A percentile compares a stretch with the other conserved stretches of the same genome.
Evolutionary conservation across 1,140 invertebrate genomes (phyloP).

Genomic region (Calephelis nemesis): DNA sequence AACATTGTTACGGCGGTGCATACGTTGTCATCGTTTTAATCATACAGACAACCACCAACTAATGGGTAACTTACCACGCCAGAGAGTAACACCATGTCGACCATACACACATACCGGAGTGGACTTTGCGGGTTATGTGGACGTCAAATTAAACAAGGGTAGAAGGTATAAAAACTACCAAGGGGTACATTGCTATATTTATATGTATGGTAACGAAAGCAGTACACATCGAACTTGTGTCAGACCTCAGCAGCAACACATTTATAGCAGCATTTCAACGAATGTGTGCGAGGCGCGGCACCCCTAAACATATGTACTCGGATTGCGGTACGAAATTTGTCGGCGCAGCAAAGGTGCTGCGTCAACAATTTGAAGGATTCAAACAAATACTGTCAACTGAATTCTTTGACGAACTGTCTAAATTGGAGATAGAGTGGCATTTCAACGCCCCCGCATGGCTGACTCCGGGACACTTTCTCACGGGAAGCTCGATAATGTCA

Average conservation of each 20-base stretch:
- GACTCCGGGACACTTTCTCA: slow-evolving; percentile 22
- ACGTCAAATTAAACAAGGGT: slow-evolving; percentile 33
- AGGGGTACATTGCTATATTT: slow-evolving; percentile 45
- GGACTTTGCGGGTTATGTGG: slow-evolving; percentile 31
- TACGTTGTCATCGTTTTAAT: slow-evolving; percentile 31
- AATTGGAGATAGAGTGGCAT: no score
- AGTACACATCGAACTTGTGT: slow-evolving; percentile 44
- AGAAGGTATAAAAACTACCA: slow-evolving; percentile 29
- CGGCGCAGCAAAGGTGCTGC: no score
- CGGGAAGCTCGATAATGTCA: slow-evolving; percentile 21
- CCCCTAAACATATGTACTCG: no score
- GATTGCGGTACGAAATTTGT: no score
- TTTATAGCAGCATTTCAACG: no score
- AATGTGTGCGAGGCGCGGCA: no score
- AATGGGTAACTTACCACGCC: slow-evolving; percentile 28
- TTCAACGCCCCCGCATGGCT: slow-evolving; percentile 11
- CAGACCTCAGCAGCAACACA: no score
- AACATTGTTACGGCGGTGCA: slow-evolving; percentile 26
- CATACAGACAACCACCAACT: slow-evolving; percentile 29
- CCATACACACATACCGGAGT: slow-evolving; percentile 34
- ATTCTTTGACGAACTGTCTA: no score
- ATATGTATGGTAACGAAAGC: slow-evolving; percentile 48
- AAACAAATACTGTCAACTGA: no score
- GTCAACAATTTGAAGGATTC: no score
- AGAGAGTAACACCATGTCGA: slow-evolving; percentile 22